Conservation (phyloP, 2,888 invertebrate genomes). For the Formica aserva region DNA sequence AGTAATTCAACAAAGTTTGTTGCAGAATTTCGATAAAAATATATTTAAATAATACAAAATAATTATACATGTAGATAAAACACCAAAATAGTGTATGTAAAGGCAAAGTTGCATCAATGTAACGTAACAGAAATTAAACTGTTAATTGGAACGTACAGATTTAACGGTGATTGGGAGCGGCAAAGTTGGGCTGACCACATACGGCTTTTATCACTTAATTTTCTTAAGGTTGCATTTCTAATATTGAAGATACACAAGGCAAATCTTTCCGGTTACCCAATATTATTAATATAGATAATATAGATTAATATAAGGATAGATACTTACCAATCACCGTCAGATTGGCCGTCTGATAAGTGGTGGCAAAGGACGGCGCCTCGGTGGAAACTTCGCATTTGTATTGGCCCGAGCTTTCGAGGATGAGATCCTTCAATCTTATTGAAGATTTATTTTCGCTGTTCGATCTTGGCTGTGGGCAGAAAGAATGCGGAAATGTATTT, state of each 20-base stretch:
- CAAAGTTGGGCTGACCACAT: background rate
- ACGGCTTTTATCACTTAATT: constrained; percentile 30
- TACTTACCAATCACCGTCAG: constrained; percentile 81
- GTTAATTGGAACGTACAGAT: constrained; percentile 45
- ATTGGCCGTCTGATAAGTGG: constrained; percentile 74
- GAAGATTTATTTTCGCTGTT: constrained; percentile 72
- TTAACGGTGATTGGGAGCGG: constrained; percentile 24
- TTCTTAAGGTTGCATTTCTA: background rate
- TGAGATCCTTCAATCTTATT: constrained; percentile 76
- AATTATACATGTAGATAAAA: background rate
- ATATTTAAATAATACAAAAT: background rate
- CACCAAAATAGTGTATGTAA: background rate
- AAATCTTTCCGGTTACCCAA: background rate
- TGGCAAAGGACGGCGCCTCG: constrained; percentile 79
- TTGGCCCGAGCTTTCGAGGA: constrained; percentile 78
- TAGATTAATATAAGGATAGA: background rate
- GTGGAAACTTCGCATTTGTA: constrained; percentile 83
- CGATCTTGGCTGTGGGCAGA: constrained; percentile 70
- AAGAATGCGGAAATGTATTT: constrained; percentile 69
- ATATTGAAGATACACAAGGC: too few species aligned
- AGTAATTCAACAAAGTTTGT: background rate
- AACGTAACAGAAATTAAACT: constrained; percentile 5
- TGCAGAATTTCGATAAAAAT: background rate
- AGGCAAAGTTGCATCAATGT: background rate
- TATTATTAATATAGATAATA: background rate